Evolutionary conservation across 2,888 invertebrate genomes (phyloP).

Genomic region (Hirudinaria manillensis): DNA sequence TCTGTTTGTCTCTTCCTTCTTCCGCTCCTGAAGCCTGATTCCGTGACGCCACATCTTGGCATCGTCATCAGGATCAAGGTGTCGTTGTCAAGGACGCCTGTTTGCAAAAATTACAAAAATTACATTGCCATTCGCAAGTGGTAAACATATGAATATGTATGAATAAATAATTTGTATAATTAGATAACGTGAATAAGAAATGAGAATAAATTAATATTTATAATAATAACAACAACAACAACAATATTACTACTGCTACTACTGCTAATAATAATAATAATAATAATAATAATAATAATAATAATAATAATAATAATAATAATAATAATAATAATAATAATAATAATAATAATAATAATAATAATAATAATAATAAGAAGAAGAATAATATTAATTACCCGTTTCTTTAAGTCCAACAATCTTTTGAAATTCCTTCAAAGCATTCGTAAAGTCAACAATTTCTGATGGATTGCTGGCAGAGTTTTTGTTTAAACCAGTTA

Average conservation of each 20-base stretch:
- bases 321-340: background rate
- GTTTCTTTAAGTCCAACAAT: constrained; percentile 6
- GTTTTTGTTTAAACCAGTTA: background rate
- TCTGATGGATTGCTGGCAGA: background rate
- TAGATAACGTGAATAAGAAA: too few relatives aligned
- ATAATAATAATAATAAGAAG: background rate
- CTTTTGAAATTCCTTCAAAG: constrained; percentile 12
- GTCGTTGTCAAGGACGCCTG: background rate
- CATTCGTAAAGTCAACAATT: background rate
- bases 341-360: background rate
- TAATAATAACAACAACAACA: too few relatives aligned
- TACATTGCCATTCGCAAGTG: too few relatives aligned
- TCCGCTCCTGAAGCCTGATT: background rate
- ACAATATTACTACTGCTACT: too few relatives aligned
- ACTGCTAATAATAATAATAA: background rate
- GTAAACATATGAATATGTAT: too few relatives aligned
- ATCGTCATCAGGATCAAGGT: background rate
- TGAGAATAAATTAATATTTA: too few relatives aligned
- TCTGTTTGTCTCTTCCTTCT: background rate
- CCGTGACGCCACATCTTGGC: background rate
- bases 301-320: background rate
- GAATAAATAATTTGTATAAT: too few relatives aligned
- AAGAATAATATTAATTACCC: background rate
- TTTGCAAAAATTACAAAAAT: background rate
- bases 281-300: background rate